Evolutionary conservation across 2,797 vertebrate genomes (phyloP), one percentile per base, ranked within the genome.

Genomic region (Rallus crepitans): DNA sequence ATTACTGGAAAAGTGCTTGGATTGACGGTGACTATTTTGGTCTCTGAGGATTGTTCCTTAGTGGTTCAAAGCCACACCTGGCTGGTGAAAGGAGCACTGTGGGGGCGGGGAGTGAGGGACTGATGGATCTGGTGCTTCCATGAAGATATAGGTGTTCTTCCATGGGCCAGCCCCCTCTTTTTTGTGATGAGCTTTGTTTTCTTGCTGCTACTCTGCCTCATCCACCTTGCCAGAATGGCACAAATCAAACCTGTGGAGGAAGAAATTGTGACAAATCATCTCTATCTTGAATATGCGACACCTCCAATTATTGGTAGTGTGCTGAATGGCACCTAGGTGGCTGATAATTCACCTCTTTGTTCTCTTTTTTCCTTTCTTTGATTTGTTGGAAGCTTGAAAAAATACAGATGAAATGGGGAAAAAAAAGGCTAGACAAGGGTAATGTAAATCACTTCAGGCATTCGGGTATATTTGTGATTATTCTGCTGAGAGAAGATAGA

Each of bases 401-500:
- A 70, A 21, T 35, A 28, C 8, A 77, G 77, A 55, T 70, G 12
- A 91, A 78, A 90, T 63, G 53, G 50, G 24, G 24, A 27, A 52
- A n/a, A 79, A 86, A 89, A 83, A 68, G 63, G 28, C 80, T 66
- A 55, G 61, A 73, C 33, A 85, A 94, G 66, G n/a, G 42, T 83
- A 79, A 80, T 68, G 60, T 94, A 55, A 79, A 88, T 88, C 50
- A 69, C 61, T 96, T 81, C 80, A 77, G 81, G n/a, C 82, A 57
- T 85, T 90, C 66, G 70, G 77, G 33, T 37, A 33, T 82, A 20
- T 70, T 87, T 64, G 35, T 87, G 85, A 80, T 96, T 90, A 50
- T 94, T 92, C 64, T 73, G 21, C 59, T 82, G 91, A 33, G 48
- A 64, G 78, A 64, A 87, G 87, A 90, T 82, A 94, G 83, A 69